Base-by-base conservation (phyloP, 2,888 invertebrate species). In the Drosophila algonquin region DNA sequence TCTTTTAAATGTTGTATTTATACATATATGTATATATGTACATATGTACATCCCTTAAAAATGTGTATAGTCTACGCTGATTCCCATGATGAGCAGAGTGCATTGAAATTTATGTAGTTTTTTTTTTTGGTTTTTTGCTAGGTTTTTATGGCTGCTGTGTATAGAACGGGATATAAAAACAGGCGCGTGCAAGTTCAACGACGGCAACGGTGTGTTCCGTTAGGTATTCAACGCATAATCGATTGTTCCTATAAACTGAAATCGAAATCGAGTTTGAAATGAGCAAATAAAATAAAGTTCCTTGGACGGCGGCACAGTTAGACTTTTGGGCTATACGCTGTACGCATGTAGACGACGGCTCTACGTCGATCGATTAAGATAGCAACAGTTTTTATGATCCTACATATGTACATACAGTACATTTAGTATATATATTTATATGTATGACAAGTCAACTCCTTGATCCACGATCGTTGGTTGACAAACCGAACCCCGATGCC, bases 161-260 rank as follows among this genome's bases (percentile, higher is more conserved):
- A 67, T 67, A 55, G 18, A 50, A 72, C 50, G 40, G 40, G 5
- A 61, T 47, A 71, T 52, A 72, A 72, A 69, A 69, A 70, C 48
- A 40, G 59, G 76, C 76, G 81, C 85, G 85, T 84, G 79, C 63
- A 59, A 57, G 50, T 45, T 8, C 46, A 63, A 62, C 61, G 70
- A 67, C 63, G 79, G 53, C 8, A 48, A 57, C 45, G 8, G 27
- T 50, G 54, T 57, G 47, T 71, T 60, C 55, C 68, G 72, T 67
- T 74, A 74, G 62, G 68, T 58, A 68, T 76, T 76, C 57, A 63
- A 48, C 59, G 45, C 46, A 62, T 48, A 77, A 75, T 71, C 77
- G 73, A 80, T 77, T 75, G 77, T 68, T 50, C 48, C 32, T 68
- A 69, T 16, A 57, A 62, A 76, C 50, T 60, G 67, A 75, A 78